Base-by-base conservation (phyloP, 2,888 invertebrate genomes). In the Dinocampus coccinellae region DNA sequence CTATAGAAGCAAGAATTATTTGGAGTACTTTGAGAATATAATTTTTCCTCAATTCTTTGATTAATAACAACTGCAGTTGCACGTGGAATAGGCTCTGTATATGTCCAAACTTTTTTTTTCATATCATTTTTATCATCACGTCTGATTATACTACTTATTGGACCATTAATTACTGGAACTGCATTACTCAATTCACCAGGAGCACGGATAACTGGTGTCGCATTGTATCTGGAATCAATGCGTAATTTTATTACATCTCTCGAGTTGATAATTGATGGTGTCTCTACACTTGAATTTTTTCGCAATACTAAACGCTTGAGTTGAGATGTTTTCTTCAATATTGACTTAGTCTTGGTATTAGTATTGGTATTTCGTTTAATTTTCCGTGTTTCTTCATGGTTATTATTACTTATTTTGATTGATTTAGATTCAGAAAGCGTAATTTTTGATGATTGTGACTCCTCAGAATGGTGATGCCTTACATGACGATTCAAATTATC, bases 401-500 rank as follows among this genome's bases (percentile, higher is more conserved):
- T 71, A 1, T 22, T 39, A 55, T 13, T 55, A 33, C 29, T 60
- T 4, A 52, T 64, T 2, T 64, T 69, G 9, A 4, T 52, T 47
- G 60, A 10, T 53, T 63, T 62, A 0, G 36, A 13, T 39, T 47
- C 6, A 16, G 3, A 10, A 7, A 26, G 20, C 0, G 62, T 57
- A 58, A 16, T 47, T 7, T 4, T 0, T 1, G 20, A 4, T 47
- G 16, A 3, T n/a, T n/a, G 6, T 7, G 16, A 16, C 7, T 80
- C 78, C 20, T 87, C 91, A 0, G 92, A 91, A 85, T 95, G 95
- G 68, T 94, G 92, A 85, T 94, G 93, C 68, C 92, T 91, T 70
- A 94, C 89, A 84, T 95, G 95, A 0, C 95, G 90, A 73, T 91
- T 91, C 73, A 95, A 89, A 83, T 95, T 95, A 84, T 95, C 95